Evolutionary conservation across 2,113 vertebrate species (phyloP).

Genomic region (Hemibagrus wyckioides): DNA sequence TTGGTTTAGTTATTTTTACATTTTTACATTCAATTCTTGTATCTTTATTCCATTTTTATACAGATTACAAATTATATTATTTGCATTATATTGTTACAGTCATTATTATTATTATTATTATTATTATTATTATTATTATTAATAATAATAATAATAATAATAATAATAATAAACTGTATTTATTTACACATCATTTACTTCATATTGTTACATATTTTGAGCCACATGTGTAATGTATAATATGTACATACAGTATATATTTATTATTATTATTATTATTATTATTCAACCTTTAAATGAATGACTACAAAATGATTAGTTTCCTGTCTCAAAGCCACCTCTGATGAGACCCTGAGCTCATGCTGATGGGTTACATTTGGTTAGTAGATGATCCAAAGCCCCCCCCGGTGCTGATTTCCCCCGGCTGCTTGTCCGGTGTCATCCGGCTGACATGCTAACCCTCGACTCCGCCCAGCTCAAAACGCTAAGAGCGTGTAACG

Average conservation of each 20-base stretch:
- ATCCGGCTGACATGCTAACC: conserved; percentile 34
- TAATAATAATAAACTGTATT: too few species aligned
- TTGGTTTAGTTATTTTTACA: neutral
- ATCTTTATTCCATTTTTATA: neutral
- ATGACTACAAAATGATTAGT: neutral
- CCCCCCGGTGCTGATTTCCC: neutral
- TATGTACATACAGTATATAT: too few species aligned
- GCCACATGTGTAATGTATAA: too few species aligned
- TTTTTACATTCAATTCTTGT: neutral
- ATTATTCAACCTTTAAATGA: neutral
- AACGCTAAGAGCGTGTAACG: conserved; percentile 59
- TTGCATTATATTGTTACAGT: neutral
- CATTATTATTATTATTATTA: neutral
- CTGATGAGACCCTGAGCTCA: neutral
- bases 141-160: too few species aligned
- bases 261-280: neutral
- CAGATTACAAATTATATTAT: neutral
- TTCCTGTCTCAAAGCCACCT: neutral
- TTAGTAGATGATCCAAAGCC: neutral
- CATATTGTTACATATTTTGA: too few species aligned
- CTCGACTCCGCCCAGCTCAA: conserved; percentile 40
- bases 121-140: neutral
- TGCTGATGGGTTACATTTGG: neutral
- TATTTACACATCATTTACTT: too few species aligned
- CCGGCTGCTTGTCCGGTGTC: neutral